Conservation (phyloP, 2,113 vertebrate genomes). For the Hydropotes inermis region DNA sequence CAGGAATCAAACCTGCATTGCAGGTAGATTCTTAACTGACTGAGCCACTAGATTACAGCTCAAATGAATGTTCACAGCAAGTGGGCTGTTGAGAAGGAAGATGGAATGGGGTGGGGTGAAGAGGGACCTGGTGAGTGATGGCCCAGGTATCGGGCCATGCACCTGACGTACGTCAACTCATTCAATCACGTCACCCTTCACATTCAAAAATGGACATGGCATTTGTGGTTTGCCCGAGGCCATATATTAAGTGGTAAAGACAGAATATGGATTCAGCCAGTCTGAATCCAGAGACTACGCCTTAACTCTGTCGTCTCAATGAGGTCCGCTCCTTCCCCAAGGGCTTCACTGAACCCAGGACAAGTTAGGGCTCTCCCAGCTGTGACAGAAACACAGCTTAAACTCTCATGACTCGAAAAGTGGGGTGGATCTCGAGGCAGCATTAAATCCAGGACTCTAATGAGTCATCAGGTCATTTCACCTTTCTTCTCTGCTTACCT, state of each 20-base stretch:
- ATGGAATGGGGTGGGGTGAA: neutral
- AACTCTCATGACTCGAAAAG: neutral
- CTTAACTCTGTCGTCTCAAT: rapidly evolving
- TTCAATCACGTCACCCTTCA: neutral
- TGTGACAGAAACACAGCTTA: neutral
- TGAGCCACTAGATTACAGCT: neutral
- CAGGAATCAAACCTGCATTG: neutral
- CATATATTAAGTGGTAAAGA: neutral
- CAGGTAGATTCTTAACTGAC: neutral
- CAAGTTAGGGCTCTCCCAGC: neutral
- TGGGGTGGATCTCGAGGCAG: neutral
- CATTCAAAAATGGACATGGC: neutral
- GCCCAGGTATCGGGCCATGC: neutral
- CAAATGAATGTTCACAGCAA: neutral
- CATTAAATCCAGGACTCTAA: neutral
- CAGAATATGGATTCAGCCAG: neutral
- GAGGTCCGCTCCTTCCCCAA: neutral
- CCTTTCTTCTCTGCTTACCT: neutral
- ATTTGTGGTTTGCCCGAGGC: neutral
- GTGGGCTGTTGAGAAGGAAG: neutral
- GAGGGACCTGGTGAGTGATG: neutral
- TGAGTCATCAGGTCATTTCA: rapidly evolving
- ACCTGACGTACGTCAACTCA: neutral
- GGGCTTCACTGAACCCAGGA: neutral
- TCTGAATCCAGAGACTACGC: neutral